Conservation (phyloP, 2,888 invertebrate species). For the Nowickia ferox region DNA sequence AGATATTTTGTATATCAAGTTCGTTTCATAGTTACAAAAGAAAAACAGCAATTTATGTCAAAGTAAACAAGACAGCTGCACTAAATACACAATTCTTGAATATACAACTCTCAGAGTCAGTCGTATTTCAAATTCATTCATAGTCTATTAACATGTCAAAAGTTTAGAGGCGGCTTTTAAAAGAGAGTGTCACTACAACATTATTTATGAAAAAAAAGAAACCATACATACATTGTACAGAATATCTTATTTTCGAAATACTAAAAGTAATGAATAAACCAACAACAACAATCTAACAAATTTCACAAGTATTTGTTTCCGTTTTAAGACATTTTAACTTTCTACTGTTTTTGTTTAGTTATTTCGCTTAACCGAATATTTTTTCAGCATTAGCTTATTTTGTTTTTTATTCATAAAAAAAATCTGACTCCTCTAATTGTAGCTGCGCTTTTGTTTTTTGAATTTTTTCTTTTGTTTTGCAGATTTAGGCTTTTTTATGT, state of each 20-base stretch:
- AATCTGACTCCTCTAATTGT: constrained; percentile 40
- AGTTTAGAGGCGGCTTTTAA: constrained; percentile 52
- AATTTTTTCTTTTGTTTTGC: constrained; percentile 3
- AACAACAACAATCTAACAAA: neutral
- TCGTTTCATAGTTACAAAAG: neutral
- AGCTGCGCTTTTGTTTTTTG: neutral
- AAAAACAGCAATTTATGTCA: constrained; percentile 39
- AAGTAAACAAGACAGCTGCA: constrained; percentile 36
- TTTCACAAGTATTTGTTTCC: neutral
- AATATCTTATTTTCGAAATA: neutral
- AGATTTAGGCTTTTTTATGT: constrained; percentile 52
- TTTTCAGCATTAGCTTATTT: neutral
- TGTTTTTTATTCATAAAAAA: neutral
- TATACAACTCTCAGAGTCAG: neutral
- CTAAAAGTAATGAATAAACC: neutral
- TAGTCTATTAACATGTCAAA: constrained; percentile 68
- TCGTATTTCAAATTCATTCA: constrained; percentile 53
- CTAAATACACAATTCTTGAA: neutral
- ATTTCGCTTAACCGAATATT: neutral
- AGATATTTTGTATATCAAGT: constrained; percentile 34
- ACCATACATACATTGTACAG: neutral
- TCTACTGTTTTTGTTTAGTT: neutral
- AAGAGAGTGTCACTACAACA: constrained; percentile 45
- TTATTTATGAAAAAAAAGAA: constrained; percentile 41
- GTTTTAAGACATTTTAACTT: neutral